Base-by-base conservation (phyloP, 2,888 invertebrate genomes). In the Creontiades dilutus region DNA sequence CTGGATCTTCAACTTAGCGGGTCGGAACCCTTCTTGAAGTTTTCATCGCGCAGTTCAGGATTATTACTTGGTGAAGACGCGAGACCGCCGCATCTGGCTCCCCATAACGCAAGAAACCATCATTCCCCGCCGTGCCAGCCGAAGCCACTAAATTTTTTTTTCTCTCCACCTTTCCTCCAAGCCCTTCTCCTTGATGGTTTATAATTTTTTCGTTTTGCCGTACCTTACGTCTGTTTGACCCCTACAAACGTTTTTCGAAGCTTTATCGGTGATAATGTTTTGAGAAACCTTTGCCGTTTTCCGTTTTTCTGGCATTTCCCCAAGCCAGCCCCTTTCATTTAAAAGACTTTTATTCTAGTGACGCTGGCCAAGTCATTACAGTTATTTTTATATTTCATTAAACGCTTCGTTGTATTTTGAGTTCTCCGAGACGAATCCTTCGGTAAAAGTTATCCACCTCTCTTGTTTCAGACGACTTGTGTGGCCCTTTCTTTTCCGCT, bases 341-440 rank as follows among this genome's bases (percentile, higher is more conserved):
- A 19, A 75, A 47, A 46, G 85, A 85, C 19, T 86, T 86, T 86
- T 86, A 86, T 86, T 86, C 86, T 27, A 75, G 27, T 47, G 86
- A 86, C 86, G 75, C 75, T 19, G 82, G 86, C 86, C 86, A 86
- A 86, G 75, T 86, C 86, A 86, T 86, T 86, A 86, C 86, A 48
- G 86, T 75, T 86, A 86, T 86, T 86, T 86, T 86, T 86, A 86
- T 86, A 75, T 86, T 86, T 86, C 86, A 86, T 86, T 86, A 86
- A 86, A 86, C 86, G 86, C 86, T 86, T 86, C 86, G 86, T 86
- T 75, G 86, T 86, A 47, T 86, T 55, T 75, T 61, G 68, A 75
- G 86, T 86, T 28, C 55, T n/a, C 85, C 23, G 57, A 85, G 86
- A 75, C 86, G 86, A 61, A 75, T 48, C 61, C 28, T 68, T 75